Evolutionary conservation across 1,140 invertebrate genomes (phyloP).

Genomic region (Sycobia sp.): DNA sequence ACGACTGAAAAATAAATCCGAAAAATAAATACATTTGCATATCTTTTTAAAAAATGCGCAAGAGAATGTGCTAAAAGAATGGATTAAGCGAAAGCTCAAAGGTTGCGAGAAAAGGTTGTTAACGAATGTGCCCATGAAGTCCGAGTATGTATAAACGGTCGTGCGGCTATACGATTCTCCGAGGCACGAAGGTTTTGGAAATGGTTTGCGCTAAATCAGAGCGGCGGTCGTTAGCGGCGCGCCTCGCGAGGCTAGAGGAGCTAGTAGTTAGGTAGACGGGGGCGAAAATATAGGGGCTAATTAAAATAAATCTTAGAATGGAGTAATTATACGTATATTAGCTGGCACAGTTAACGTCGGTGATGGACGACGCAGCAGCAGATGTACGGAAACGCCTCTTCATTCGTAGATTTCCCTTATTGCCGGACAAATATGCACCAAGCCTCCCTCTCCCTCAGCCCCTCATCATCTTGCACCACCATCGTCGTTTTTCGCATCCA

Average conservation of each 20-base stretch:
- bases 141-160: neutral
- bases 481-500: slow-evolving; percentile 22
- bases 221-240: slow-evolving; percentile 26
- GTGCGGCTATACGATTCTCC: neutral
- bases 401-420: slow-evolving; percentile 61
- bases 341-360: slow-evolving; percentile 48
- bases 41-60: too few species aligned
- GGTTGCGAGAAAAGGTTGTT: slow-evolving; percentile 24
- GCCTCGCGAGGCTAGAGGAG: neutral
- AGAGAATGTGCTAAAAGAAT: neutral
- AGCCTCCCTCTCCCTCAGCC: too few species aligned
- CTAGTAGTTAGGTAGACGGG: neutral
- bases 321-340: slow-evolving; percentile 65
- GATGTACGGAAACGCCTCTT: slow-evolving; percentile 62
- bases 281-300: slow-evolving; percentile 58
- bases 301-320: slow-evolving; percentile 64
- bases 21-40: too few species aligned
- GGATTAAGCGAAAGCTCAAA: slow-evolving; percentile 8
- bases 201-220: slow-evolving; percentile 31
- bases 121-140: neutral
- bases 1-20: too few species aligned
- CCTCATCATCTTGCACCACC: too few species aligned
- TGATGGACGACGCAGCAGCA: slow-evolving; percentile 61
- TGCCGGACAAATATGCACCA: slow-evolving; percentile 13
- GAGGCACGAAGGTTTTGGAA: slow-evolving; percentile 20